These are phyloP conservation scores for Koerneria pararmatus DNA, from an alignment of 2,888 invertebrate species.

Conservation along the genomic window DNA sequence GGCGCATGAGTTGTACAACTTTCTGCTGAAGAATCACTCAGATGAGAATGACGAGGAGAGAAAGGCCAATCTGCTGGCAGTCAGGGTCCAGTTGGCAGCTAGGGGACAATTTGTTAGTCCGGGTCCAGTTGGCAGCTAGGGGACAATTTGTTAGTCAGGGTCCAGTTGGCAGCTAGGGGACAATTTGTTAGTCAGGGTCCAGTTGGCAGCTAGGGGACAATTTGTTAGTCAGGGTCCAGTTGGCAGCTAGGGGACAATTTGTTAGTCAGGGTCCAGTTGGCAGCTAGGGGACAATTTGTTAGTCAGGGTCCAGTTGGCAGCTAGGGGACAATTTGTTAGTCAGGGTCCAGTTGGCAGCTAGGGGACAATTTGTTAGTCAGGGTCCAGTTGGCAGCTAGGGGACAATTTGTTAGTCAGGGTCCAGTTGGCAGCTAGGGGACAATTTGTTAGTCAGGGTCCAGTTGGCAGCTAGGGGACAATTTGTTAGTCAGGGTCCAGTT, in stretches of 20 bases:
- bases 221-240: not conserved
- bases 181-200: not conserved
- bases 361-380: too few relatives aligned
- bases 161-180: not conserved
- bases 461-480: too few relatives aligned
- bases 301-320: too few relatives aligned
- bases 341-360: too few relatives aligned
- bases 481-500: too few relatives aligned
- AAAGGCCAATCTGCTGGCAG: constrained; percentile 87
- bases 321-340: too few relatives aligned
- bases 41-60: constrained; percentile 95
- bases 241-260: not conserved
- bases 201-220: not conserved
- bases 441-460: too few relatives aligned
- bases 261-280: not conserved
- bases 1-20: constrained; percentile 43
- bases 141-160: not conserved
- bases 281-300: too few relatives aligned
- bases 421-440: too few relatives aligned
- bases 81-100: constrained; percentile 73
- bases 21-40: constrained; percentile 56
- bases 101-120: constrained; percentile 26
- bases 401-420: too few relatives aligned
- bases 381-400: too few relatives aligned
- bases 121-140: not conserved